Conservation (phyloP, 2,888 invertebrate genomes). For the Zele albiditarsus region DNA sequence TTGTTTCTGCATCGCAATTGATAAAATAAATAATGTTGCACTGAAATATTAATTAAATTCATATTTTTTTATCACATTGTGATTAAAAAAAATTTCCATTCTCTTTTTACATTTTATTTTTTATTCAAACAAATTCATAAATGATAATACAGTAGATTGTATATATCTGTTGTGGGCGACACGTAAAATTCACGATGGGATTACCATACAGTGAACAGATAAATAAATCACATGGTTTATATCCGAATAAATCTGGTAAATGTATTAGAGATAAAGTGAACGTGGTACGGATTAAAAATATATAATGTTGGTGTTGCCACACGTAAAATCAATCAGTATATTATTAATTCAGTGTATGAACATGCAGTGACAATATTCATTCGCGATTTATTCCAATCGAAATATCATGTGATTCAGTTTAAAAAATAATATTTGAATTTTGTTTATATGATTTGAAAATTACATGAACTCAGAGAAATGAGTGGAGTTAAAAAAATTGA, state of each 20-base stretch:
- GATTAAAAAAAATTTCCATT: no score
- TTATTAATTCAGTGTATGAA: not conserved
- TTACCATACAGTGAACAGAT: constrained; percentile 6
- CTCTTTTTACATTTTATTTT: not conserved
- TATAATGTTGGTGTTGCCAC: not conserved
- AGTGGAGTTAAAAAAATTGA: not conserved
- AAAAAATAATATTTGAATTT: not conserved
- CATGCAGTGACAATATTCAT: not conserved
- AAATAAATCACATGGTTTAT: constrained; percentile 16
- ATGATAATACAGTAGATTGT: constrained; percentile 6
- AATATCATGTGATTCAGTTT: not conserved
- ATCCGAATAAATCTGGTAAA: constrained; percentile 5
- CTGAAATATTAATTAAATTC: not conserved
- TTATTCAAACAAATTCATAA: not conserved
- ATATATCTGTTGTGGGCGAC: not conserved
- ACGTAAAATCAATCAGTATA: not conserved
- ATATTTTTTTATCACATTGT: not conserved
- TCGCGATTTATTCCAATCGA: not conserved
- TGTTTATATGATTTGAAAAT: no score
- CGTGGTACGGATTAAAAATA: not conserved
- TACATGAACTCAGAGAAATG: not conserved
- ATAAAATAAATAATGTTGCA: not conserved
- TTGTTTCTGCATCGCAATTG: constrained; percentile 25
- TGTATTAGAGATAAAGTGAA: constrained; percentile 10
- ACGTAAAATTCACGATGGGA: not conserved